These are phyloP conservation scores for Anguilla anguilla DNA, from an alignment of 2,797 vertebrate genomes.

Conservation along the genomic window DNA sequence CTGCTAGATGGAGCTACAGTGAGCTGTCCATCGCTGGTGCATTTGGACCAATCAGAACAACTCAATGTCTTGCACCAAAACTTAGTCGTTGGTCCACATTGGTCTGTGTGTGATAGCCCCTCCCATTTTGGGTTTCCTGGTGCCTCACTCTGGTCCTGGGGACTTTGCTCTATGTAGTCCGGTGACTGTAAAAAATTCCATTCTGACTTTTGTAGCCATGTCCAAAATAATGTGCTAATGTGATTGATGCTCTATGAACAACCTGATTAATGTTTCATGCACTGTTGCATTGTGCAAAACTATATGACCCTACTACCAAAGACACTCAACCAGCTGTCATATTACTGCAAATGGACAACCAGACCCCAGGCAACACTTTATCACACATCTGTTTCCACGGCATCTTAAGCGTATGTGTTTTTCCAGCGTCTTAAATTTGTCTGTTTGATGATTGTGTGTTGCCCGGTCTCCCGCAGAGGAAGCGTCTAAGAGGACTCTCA, in stretches of 20 bases:
- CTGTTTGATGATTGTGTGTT: constrained; percentile 54
- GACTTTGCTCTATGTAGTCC: not conserved
- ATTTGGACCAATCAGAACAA: too few relatives aligned
- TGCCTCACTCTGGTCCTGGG: too few relatives aligned
- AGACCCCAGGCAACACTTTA: not conserved
- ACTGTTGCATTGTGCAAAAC: not conserved
- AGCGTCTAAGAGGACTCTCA: constrained; percentile 96
- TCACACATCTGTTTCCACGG: not conserved
- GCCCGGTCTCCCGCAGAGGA: constrained; percentile 87
- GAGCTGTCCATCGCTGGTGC: too few relatives aligned
- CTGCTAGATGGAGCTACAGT: too few relatives aligned
- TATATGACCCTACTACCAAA: not conserved
- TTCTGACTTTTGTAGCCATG: not conserved
- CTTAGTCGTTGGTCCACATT: too few relatives aligned
- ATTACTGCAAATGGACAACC: not conserved
- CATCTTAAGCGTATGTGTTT: not conserved
- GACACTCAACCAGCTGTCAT: not conserved
- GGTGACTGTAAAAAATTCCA: not conserved
- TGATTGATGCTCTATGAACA: not conserved
- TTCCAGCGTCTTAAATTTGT: not conserved
- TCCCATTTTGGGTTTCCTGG: too few relatives aligned
- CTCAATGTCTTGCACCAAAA: too few relatives aligned
- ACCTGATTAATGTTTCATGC: not conserved
- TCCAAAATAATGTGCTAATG: not conserved
- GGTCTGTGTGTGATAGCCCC: too few relatives aligned